These are phyloP conservation scores for Bettongia penicillata DNA, from an alignment of 2,113 vertebrate genomes.

Conservation along the genomic window DNA sequence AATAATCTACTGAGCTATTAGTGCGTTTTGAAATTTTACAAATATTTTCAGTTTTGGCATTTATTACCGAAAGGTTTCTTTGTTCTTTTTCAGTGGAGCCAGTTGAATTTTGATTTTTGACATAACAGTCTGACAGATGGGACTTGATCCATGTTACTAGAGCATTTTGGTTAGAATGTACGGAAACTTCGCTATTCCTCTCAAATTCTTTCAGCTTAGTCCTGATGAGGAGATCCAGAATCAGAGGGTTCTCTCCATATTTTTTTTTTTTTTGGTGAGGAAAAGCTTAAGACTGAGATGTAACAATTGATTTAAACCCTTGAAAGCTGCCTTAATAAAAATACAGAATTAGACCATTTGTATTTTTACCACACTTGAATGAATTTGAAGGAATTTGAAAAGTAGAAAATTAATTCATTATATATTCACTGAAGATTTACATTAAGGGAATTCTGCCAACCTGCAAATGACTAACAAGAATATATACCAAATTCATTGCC, in stretches of 20 bases:
- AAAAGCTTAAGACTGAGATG: background rate
- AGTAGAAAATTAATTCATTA: background rate
- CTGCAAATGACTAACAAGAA: slow-evolving; percentile 26
- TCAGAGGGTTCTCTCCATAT: background rate
- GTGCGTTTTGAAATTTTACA: slow-evolving; percentile 40
- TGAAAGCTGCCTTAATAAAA: background rate
- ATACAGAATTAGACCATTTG: background rate
- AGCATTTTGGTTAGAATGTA: slow-evolving; percentile 68
- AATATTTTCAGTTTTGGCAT: slow-evolving; percentile 42
- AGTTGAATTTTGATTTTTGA: slow-evolving; percentile 40
- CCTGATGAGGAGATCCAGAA: slow-evolving; percentile 6
- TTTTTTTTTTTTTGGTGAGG: background rate
- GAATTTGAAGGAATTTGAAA: slow-evolving; percentile 33
- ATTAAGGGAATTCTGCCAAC: slow-evolving; percentile 32
- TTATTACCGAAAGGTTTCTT: background rate
- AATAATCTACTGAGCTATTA: slow-evolving; percentile 21
- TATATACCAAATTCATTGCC: background rate
- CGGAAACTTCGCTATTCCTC: slow-evolving; percentile 37
- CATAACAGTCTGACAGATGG: slow-evolving; percentile 59
- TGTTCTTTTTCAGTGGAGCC: slow-evolving; percentile 33
- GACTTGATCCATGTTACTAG: slow-evolving; percentile 64
- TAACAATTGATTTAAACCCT: background rate
- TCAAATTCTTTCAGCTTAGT: slow-evolving; percentile 40
- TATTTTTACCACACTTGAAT: background rate
- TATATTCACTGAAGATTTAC: background rate